These are phyloP conservation scores for Ganaspis sp. DNA, from an alignment of 1,140 invertebrate genomes.

Conservation along the genomic window DNA sequence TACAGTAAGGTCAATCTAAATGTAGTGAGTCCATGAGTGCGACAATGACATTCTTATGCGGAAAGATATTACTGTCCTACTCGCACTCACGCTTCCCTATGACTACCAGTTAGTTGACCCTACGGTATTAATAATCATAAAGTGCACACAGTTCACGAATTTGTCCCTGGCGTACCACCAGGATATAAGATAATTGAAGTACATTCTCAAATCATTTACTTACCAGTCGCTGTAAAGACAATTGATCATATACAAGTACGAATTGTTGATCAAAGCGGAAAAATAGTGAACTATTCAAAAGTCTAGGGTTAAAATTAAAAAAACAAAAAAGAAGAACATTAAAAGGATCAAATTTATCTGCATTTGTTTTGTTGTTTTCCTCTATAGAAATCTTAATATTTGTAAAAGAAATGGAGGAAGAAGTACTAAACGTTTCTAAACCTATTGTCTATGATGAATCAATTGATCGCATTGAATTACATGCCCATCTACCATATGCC, in stretches of 20 bases:
- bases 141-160: too few relatives aligned
- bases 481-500: slow-evolving; percentile 60
- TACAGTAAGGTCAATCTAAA: too few relatives aligned
- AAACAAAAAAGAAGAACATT: background rate
- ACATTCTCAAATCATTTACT: slow-evolving; percentile 42
- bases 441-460: slow-evolving; percentile 53
- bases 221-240: slow-evolving; percentile 32
- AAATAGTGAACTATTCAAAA: slow-evolving; percentile 44
- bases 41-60: too few relatives aligned
- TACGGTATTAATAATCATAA: too few relatives aligned
- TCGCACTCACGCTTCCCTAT: too few relatives aligned
- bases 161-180: too few relatives aligned
- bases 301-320: slow-evolving; percentile 33
- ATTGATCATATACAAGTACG: slow-evolving; percentile 43
- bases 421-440: background rate
- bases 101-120: too few relatives aligned
- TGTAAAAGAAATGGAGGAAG: background rate
- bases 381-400: background rate
- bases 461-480: slow-evolving; percentile 62
- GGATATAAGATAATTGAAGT: slow-evolving; percentile 37
- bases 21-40: too few relatives aligned
- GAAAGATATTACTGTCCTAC: too few relatives aligned
- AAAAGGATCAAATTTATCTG: background rate
- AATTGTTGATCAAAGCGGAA: slow-evolving; percentile 47
- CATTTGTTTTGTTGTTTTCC: background rate